Percentiles rank a stretch among this genome's conserved stretches.
Conservation (phyloP, 2,797 vertebrate species). For the Manis pentadactyla region DNA sequence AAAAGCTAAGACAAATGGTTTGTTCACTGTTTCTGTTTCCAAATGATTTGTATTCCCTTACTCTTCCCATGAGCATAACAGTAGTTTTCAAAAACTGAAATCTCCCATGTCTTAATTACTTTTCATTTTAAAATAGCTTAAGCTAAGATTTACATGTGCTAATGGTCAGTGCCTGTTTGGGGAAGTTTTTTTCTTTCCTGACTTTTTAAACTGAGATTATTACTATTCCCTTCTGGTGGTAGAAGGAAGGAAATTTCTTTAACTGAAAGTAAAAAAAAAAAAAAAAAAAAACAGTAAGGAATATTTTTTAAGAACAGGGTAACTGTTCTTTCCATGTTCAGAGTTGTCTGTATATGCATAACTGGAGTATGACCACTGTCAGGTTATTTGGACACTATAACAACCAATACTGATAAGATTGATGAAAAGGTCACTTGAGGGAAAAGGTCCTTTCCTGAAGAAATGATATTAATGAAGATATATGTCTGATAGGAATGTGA, state of each 20-base stretch:
- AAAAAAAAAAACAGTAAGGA: background rate
- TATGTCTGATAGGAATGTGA: background rate
- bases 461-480: constrained; percentile 34
- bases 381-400: background rate
- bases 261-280: background rate
- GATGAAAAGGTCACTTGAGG: background rate
- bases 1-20: background rate
- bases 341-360: background rate
- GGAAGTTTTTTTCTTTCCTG: background rate
- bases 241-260: constrained; percentile 13
- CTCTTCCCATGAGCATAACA: constrained; percentile 6
- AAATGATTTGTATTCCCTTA: background rate
- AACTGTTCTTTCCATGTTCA: background rate
- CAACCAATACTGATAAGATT: background rate
- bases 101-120: constrained; percentile 29
- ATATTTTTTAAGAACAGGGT: background rate
- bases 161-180: background rate
- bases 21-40: background rate
- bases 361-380: background rate
- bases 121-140: constrained; percentile 66
- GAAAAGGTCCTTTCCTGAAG: background rate
- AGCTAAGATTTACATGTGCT: constrained; percentile 38
- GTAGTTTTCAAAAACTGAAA: constrained; percentile 45
- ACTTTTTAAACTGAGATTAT: constrained; percentile 29
- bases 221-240: background rate